Percentiles rank a stretch among this genome's conserved stretches.
Conservation (phyloP, 1,140 invertebrate species). For the Drosophila kepulauana region DNA sequence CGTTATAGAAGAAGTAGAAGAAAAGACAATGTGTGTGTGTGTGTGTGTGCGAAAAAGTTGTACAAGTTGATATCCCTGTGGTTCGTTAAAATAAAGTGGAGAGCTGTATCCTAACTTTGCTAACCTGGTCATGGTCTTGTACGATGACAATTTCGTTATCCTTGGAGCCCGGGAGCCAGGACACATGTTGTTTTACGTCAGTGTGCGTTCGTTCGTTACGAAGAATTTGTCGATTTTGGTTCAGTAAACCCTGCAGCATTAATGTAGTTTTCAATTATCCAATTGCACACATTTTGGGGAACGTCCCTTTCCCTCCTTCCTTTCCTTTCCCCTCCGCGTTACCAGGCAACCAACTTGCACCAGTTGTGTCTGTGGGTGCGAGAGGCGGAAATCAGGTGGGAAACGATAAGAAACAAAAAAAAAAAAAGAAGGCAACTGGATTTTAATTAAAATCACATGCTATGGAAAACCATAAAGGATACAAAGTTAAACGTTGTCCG, state of each 20-base stretch:
- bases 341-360: not conserved
- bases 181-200: slow-evolving; percentile 24
- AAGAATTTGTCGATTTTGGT: slow-evolving; percentile 15
- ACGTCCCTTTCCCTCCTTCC: not conserved
- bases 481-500: slow-evolving; percentile 26
- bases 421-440: slow-evolving; percentile 31
- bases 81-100: slow-evolving; percentile 4
- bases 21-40: not conserved
- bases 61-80: slow-evolving; percentile 1
- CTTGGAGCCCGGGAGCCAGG: slow-evolving; percentile 6
- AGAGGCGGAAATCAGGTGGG: slow-evolving; percentile 11
- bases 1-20: not conserved
- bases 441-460: slow-evolving; percentile 72
- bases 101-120: slow-evolving; percentile 1
- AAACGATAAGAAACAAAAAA: slow-evolving; percentile 19
- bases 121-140: slow-evolving; percentile 12
- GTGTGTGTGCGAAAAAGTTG: not conserved
- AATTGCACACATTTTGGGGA: slow-evolving; percentile 18
- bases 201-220: not conserved
- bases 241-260: slow-evolving; percentile 24
- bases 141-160: slow-evolving; percentile 25
- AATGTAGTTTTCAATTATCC: slow-evolving; percentile 34
- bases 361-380: not conserved
- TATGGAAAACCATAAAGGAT: slow-evolving; percentile 44
- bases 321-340: not conserved